Conservation (phyloP, 2,888 invertebrate genomes). For the Morpho achilles region DNA sequence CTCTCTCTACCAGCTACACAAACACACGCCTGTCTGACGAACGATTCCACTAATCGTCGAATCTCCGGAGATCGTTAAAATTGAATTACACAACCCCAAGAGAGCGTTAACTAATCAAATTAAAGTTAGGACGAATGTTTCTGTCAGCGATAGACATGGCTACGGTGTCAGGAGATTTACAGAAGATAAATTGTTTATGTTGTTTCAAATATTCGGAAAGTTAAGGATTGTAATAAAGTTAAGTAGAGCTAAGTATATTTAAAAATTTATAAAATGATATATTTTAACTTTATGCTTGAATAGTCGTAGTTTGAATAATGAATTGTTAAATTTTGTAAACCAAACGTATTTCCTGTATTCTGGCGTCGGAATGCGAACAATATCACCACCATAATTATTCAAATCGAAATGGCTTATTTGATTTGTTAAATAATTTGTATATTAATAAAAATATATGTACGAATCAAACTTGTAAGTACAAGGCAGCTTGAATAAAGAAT, state of each 20-base stretch:
- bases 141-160: slow-evolving; percentile 47
- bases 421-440: no score
- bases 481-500: no score
- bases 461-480: no score
- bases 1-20: slow-evolving; percentile 5
- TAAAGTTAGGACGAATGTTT: slow-evolving; percentile 52
- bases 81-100: slow-evolving; percentile 22
- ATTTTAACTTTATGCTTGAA: neutral
- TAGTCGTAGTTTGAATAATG: neutral
- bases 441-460: no score
- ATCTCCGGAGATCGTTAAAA: slow-evolving; percentile 24
- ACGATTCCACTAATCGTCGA: slow-evolving; percentile 16
- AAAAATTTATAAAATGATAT: no score
- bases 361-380: no score
- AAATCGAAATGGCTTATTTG: no score
- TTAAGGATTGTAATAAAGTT: neutral
- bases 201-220: neutral
- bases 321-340: neutral
- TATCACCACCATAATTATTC: no score
- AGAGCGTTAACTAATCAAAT: slow-evolving; percentile 50
- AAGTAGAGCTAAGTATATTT: neutral
- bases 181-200: no score
- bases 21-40: slow-evolving; percentile 13
- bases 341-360: no score
- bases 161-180: slow-evolving; percentile 3